Evolutionary conservation across 2,888 invertebrate species (phyloP).

Genomic region (Zhengitettix transpicula): DNA sequence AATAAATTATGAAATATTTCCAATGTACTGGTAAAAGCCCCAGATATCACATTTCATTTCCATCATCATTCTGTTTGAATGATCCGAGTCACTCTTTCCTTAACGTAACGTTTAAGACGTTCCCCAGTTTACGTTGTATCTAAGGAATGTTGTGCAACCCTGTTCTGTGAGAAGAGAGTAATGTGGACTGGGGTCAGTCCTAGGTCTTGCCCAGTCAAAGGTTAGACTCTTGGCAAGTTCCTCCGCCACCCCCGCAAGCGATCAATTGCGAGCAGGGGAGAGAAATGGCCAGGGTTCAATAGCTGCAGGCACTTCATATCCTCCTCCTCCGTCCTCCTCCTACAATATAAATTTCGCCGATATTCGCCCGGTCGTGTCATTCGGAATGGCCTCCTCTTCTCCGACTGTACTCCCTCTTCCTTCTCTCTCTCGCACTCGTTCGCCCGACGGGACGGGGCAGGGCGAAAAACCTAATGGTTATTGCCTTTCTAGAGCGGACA

Average conservation of each 20-base stretch:
- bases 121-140: too few relatives aligned
- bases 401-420: not conserved
- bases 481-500: slow-evolving; percentile 40
- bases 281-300: too few relatives aligned
- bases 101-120: too few relatives aligned
- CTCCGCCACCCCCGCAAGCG: not conserved
- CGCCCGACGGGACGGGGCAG: not conserved
- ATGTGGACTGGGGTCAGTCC: not conserved
- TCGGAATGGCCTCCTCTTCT: slow-evolving; percentile 33
- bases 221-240: not conserved
- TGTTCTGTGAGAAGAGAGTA: not conserved
- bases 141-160: too few relatives aligned
- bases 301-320: not conserved
- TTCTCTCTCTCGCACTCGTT: not conserved
- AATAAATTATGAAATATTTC: too few relatives aligned
- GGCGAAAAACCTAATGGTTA: slow-evolving; percentile 37
- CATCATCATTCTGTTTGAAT: too few relatives aligned
- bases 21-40: too few relatives aligned
- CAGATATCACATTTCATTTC: too few relatives aligned
- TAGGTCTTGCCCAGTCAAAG: not conserved
- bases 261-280: not conserved
- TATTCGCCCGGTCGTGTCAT: slow-evolving; percentile 42
- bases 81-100: too few relatives aligned
- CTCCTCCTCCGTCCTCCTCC: slow-evolving; percentile 3
- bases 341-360: slow-evolving; percentile 36